Evolutionary conservation across 92 coral and sea anemone species (phyloP).

Genomic region (Muricea muricata): DNA sequence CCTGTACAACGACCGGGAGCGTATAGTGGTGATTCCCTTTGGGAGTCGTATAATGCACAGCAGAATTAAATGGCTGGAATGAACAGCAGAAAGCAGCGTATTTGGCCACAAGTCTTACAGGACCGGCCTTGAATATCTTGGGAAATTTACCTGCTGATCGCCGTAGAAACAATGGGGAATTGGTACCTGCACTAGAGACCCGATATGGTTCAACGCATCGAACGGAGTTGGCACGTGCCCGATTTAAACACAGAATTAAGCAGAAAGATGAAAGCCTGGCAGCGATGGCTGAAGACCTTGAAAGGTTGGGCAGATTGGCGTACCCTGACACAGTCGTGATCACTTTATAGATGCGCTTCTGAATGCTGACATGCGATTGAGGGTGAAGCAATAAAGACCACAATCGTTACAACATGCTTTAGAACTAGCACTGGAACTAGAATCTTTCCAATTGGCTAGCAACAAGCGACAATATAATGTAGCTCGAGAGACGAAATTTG

Average conservation of each 20-base stretch:
- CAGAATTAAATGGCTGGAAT: constrained; percentile 59
- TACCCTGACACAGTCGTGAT: constrained; percentile 28
- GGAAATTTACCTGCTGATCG: constrained; percentile 47
- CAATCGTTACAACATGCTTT: constrained; percentile 56
- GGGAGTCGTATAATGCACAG: constrained; percentile 54
- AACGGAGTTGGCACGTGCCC: too few species aligned
- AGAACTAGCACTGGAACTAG: too few species aligned
- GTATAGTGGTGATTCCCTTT: constrained; percentile 47
- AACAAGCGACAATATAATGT: too few species aligned
- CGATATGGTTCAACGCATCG: constrained; percentile 46
- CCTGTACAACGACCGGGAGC: constrained; percentile 45
- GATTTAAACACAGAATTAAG: constrained; percentile 7
- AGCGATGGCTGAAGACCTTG: constrained; percentile 30
- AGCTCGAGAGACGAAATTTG: too few species aligned
- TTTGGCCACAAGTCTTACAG: constrained; percentile 55
- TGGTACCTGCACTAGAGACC: constrained; percentile 52
- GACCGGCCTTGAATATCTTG: constrained; percentile 46
- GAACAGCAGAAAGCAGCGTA: constrained; percentile 50
- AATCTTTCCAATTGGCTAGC: too few species aligned
- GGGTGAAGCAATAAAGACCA: constrained; percentile 54
- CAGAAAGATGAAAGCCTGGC: constrained; percentile 37
- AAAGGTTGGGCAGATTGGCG: constrained; percentile 26
- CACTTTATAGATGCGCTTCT: constrained; percentile 10
- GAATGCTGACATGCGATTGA: constrained; percentile 18
- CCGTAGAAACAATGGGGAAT: constrained; percentile 21